A percentile compares a stretch with the other conserved stretches of the same genome.
Conservation (phyloP, 2,797 vertebrate species). For the Hydrolagus colliei region DNA sequence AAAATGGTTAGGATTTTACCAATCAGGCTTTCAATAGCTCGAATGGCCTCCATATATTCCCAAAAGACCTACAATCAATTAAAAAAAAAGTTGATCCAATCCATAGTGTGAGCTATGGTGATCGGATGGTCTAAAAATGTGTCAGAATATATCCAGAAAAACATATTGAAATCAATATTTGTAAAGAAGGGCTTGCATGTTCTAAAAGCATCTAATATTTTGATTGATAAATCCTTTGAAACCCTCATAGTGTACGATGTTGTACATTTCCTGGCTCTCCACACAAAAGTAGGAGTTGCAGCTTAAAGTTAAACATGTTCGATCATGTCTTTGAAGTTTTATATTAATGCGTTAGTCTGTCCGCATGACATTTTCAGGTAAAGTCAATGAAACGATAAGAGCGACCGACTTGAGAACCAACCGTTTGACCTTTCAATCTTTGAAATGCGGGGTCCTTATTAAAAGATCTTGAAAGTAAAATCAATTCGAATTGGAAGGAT, state of each 20-base stretch:
- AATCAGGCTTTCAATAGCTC: not conserved
- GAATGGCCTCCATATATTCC: not conserved
- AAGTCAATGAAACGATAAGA: too few species aligned
- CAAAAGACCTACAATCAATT: not conserved
- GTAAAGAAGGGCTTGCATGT: too few species aligned
- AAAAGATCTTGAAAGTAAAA: too few species aligned
- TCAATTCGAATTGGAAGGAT: too few species aligned
- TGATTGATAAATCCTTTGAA: too few species aligned
- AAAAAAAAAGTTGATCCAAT: not conserved
- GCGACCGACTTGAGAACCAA: too few species aligned
- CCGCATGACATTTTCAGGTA: too few species aligned
- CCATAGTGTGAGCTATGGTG: not conserved
- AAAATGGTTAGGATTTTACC: not conserved
- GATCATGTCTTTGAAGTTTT: not conserved
- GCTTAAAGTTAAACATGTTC: not conserved
- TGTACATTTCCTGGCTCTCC: not conserved
- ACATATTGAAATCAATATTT: not conserved
- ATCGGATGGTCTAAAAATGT: not conserved
- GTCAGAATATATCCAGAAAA: conserved; percentile 8
- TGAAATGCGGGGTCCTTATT: too few species aligned
- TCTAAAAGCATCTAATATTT: too few species aligned
- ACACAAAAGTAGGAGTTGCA: too few species aligned
- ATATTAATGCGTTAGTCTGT: too few species aligned
- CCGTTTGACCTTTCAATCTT: too few species aligned
- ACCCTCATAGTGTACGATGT: not conserved